Percentiles rank a stretch among this genome's conserved stretches.
phyloP scores from a whole-genome alignment of 2,888 invertebrate genomes.

The Lithosia quadra region DNA sequence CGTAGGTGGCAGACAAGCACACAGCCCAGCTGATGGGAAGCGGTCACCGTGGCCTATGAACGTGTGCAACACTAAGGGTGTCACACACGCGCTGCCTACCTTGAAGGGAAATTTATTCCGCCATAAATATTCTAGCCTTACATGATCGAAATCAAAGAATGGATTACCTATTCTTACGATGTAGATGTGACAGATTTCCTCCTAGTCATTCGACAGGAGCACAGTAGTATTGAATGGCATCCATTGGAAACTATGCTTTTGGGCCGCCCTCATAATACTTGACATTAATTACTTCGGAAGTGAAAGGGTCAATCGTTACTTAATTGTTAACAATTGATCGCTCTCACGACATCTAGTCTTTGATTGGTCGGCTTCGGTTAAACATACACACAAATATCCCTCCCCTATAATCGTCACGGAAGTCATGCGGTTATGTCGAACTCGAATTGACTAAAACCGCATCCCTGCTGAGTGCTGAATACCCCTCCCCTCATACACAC shows the following conservation, averaged over 20 bases:
- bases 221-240: neutral
- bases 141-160: neutral
- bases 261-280: neutral
- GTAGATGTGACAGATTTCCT: neutral
- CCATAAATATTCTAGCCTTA: neutral
- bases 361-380: neutral
- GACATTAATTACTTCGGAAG: neutral
- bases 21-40: too few species aligned
- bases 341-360: neutral
- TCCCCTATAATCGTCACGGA: too few species aligned
- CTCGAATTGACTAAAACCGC: too few species aligned
- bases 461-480: too few species aligned
- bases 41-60: too few species aligned
- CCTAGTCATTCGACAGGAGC: neutral
- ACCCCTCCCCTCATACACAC: neutral
- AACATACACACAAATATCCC: neutral
- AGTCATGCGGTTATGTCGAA: too few species aligned
- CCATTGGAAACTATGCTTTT: neutral
- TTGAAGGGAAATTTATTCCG: too few species aligned
- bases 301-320: slow-evolving; percentile 6
- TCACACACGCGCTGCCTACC: too few species aligned
- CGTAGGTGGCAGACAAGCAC: too few species aligned
- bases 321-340: neutral
- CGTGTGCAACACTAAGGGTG: too few species aligned
- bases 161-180: neutral